These are phyloP conservation scores for Volucella bombylans DNA, from an alignment of 2,888 invertebrate genomes.

Conservation along the genomic window DNA sequence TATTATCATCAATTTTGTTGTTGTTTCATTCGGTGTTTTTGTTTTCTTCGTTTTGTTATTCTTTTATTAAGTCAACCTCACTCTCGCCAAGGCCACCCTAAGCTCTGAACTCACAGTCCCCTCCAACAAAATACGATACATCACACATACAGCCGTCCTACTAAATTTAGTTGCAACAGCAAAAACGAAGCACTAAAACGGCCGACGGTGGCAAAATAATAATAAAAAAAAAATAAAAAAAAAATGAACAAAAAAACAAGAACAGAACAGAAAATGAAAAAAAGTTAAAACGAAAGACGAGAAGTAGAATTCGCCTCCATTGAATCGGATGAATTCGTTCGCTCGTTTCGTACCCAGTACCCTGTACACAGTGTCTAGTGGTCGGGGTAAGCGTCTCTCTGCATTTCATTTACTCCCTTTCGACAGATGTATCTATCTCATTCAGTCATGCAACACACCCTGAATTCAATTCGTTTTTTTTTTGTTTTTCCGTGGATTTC, in stretches of 20 bases:
- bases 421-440: neutral
- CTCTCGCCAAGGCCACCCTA: slow-evolving; percentile 46
- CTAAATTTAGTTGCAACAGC: slow-evolving; percentile 58
- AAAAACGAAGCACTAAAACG: slow-evolving; percentile 40
- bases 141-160: slow-evolving; percentile 50
- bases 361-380: slow-evolving; percentile 25
- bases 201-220: neutral
- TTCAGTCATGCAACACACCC: slow-evolving; percentile 66
- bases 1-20: slow-evolving; percentile 13
- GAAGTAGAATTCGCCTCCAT: slow-evolving; percentile 65
- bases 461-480: slow-evolving; percentile 35
- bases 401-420: slow-evolving; percentile 47
- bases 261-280: slow-evolving; percentile 6
- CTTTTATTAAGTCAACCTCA: slow-evolving; percentile 45
- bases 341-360: slow-evolving; percentile 16
- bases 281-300: slow-evolving; percentile 33
- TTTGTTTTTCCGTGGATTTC: slow-evolving; percentile 11
- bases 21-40: no score
- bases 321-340: slow-evolving; percentile 57
- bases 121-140: slow-evolving; percentile 13
- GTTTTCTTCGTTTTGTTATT: neutral
- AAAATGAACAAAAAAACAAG: slow-evolving; percentile 17
- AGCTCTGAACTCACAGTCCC: slow-evolving; percentile 1
- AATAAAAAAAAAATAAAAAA: neutral
- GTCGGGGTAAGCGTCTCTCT: slow-evolving; percentile 70